Percentiles rank a stretch among this genome's conserved stretches.
Evolutionary conservation across 2,888 invertebrate genomes (phyloP).

Genomic region (Sussaba pulchella): DNA sequence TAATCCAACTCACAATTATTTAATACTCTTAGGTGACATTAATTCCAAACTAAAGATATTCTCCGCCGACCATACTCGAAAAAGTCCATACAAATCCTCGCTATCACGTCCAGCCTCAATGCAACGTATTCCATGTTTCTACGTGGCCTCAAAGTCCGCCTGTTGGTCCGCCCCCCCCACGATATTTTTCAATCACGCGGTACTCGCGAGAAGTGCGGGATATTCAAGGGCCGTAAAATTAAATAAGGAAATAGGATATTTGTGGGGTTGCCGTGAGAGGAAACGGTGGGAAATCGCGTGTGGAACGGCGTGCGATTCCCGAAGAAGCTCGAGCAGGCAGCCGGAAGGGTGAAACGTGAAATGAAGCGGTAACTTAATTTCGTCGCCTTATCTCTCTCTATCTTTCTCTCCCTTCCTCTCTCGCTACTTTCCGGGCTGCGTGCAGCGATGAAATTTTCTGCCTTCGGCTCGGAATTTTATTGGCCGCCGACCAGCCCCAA

Average conservation of each 20-base stretch:
- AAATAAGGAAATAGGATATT: conserved; percentile 43
- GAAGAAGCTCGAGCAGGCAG: conserved; percentile 6
- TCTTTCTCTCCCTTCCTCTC: no score
- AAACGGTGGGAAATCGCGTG: conserved; percentile 44
- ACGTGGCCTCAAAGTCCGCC: background rate
- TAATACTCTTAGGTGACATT: no score
- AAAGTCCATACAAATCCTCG: no score
- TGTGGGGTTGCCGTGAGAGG: conserved; percentile 36
- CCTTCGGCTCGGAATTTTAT: conserved; percentile 63
- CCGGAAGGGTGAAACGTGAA: conserved; percentile 52
- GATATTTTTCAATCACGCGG: conserved; percentile 59
- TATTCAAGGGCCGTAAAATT: conserved; percentile 43
- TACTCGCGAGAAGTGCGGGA: conserved; percentile 45
- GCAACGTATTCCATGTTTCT: conserved; percentile 36
- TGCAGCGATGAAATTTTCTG: conserved; percentile 55
- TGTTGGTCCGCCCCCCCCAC: conserved; percentile 11
- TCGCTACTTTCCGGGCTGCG: conserved; percentile 38
- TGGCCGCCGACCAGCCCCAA: conserved; percentile 25
- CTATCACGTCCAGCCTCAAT: background rate
- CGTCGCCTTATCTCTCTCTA: conserved; percentile 51
- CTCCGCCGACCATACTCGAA: no score
- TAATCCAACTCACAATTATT: no score
- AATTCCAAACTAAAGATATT: no score
- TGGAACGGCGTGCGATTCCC: conserved; percentile 5
- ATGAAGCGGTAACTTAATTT: conserved; percentile 68